Conservation (phyloP, 1,140 invertebrate genomes). For the Lucilia cuprina region DNA sequence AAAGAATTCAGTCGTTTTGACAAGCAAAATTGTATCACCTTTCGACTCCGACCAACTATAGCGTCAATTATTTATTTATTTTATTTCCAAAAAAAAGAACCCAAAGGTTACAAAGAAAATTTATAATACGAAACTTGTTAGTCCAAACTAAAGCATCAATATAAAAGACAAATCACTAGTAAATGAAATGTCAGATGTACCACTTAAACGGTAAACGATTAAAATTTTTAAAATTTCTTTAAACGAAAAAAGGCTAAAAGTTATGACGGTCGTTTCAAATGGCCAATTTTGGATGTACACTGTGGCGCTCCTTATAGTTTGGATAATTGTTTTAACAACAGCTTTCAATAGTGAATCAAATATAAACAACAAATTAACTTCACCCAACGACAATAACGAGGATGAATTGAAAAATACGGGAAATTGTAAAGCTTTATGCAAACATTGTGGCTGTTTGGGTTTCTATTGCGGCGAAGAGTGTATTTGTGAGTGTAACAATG, state of each 20-base stretch:
- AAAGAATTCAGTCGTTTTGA: no score
- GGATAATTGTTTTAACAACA: slow-evolving; percentile 39
- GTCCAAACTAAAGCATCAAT: background rate
- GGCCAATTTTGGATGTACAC: slow-evolving; percentile 36
- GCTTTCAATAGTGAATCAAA: background rate
- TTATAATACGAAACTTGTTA: background rate
- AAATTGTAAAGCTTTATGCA: slow-evolving; percentile 57
- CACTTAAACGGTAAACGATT: background rate
- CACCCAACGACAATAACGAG: background rate
- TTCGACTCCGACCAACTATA: no score
- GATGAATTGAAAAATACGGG: slow-evolving; percentile 39
- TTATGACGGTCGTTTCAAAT: slow-evolving; percentile 6
- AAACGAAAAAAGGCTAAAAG: background rate
- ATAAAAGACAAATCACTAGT: background rate
- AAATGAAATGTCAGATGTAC: background rate
- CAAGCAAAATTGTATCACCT: no score
- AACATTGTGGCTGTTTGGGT: slow-evolving; percentile 56
- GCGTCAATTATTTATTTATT: no score
- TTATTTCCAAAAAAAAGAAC: no score
- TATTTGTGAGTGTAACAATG: slow-evolving; percentile 59
- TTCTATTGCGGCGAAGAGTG: slow-evolving; percentile 62
- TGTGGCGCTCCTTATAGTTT: slow-evolving; percentile 42
- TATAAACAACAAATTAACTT: background rate
- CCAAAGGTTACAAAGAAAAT: background rate
- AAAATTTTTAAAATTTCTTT: background rate